These are phyloP conservation scores for Caenorhabditis macrosperma DNA, from an alignment of 2,888 invertebrate genomes.

Conservation along the genomic window DNA sequence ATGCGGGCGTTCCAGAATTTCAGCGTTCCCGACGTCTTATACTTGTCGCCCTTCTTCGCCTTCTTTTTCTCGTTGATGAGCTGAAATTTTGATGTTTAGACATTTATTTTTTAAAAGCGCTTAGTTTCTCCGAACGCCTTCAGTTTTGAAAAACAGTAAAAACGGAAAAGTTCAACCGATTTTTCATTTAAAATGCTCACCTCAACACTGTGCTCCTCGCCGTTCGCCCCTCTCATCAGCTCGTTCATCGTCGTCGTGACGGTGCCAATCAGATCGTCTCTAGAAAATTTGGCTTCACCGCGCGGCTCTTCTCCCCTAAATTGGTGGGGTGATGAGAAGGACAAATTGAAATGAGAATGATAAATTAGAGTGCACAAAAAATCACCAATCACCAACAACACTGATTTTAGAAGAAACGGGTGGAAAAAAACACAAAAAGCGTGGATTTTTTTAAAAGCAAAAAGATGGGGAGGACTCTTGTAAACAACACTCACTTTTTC, in stretches of 20 bases:
- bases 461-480: neutral
- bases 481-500: conserved; percentile 62
- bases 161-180: too few species aligned
- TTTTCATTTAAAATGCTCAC: too few species aligned
- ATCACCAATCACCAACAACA: conserved; percentile 10
- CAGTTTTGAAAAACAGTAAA: neutral
- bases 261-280: conserved; percentile 82
- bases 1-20: conserved; percentile 78
- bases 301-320: conserved; percentile 51
- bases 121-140: conserved; percentile 14
- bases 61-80: conserved; percentile 82
- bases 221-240: conserved; percentile 18
- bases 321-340: neutral
- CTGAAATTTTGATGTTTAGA: conserved; percentile 64
- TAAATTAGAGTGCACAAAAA: neutral
- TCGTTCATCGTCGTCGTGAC: conserved; percentile 80
- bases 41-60: conserved; percentile 82
- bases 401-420: neutral
- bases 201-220: conserved; percentile 69
- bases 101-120: neutral
- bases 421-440: neutral
- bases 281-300: conserved; percentile 62
- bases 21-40: conserved; percentile 82
- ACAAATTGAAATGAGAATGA: neutral
- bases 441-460: neutral